Conservation (phyloP, 35 echinoderm and acorn worm species). For the Amphiura filiformis region DNA sequence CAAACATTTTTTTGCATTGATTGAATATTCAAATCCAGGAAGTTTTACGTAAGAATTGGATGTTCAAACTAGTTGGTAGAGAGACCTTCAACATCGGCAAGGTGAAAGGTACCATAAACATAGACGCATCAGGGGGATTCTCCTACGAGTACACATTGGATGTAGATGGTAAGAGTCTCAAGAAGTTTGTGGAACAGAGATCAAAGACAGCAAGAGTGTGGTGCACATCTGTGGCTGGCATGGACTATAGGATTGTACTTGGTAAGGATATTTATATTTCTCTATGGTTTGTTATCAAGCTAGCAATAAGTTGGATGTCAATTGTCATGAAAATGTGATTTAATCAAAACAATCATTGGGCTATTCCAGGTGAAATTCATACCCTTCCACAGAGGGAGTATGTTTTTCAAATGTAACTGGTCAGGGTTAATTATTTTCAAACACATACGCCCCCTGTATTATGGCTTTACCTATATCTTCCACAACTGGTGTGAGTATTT, state of each 20-base stretch:
- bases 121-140: conserved; percentile 87
- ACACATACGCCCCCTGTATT: too few relatives aligned
- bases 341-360: too few relatives aligned
- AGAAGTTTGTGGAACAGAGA: conserved; percentile 90
- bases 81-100: conserved; percentile 85
- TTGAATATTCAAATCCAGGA: too few relatives aligned
- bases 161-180: conserved; percentile 82
- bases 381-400: too few relatives aligned
- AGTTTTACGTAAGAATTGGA: conserved; percentile 85
- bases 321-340: too few relatives aligned
- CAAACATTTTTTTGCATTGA: too few relatives aligned
- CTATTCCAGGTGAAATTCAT: too few relatives aligned
- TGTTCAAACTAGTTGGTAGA: conserved; percentile 97
- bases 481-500: too few relatives aligned
- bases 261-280: conserved; percentile 51
- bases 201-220: conserved; percentile 88
- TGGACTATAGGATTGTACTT: conserved; percentile 84
- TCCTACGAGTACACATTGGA: conserved; percentile 95
- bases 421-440: too few relatives aligned
- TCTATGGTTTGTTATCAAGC: neutral
- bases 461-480: too few relatives aligned
- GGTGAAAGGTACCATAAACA: conserved; percentile 77
- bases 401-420: too few relatives aligned
- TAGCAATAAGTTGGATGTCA: too few relatives aligned
- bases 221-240: conserved; percentile 70